These are phyloP conservation scores for Botia kubotai DNA, from an alignment of 2,797 vertebrate genomes.

Conservation along the genomic window DNA sequence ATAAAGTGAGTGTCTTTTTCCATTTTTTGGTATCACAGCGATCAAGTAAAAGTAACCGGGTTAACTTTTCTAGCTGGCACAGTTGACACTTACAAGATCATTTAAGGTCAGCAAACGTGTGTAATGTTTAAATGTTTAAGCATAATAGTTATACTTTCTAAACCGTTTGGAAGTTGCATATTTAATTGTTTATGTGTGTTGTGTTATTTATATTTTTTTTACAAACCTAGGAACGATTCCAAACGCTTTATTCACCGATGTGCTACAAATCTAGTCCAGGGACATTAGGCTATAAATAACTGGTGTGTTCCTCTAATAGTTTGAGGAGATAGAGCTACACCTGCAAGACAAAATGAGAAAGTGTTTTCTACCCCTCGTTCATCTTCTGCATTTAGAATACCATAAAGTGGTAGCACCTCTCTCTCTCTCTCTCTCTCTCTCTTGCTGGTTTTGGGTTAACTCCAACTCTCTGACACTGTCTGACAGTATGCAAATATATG, in stretches of 20 bases:
- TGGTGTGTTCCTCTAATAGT: neutral
- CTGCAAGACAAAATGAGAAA: neutral
- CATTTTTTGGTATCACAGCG: neutral
- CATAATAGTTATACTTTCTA: too few relatives aligned
- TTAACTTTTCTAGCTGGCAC: neutral
- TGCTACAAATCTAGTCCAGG: neutral
- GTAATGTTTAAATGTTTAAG: too few relatives aligned
- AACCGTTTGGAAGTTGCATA: too few relatives aligned
- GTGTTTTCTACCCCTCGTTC: neutral
- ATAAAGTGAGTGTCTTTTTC: neutral
- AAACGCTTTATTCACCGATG: too few relatives aligned
- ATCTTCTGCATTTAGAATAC: constrained; percentile 16
- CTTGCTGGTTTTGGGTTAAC: constrained; percentile 54
- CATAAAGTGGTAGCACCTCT: constrained; percentile 1
- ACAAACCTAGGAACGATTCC: too few relatives aligned
- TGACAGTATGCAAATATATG: constrained; percentile 99
- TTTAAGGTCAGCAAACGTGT: too few relatives aligned
- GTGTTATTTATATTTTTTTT: too few relatives aligned
- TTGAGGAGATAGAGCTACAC: neutral
- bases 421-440: constrained; percentile 17
- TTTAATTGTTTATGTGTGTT: too few relatives aligned
- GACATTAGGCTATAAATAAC: neutral
- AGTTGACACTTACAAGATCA: too few relatives aligned
- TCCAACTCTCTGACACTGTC: constrained; percentile 81
- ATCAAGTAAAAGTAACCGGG: neutral